A percentile compares a stretch with the other conserved stretches of the same genome.
Conservation (phyloP, 2,113 vertebrate genomes). For the Rallus limicola region DNA sequence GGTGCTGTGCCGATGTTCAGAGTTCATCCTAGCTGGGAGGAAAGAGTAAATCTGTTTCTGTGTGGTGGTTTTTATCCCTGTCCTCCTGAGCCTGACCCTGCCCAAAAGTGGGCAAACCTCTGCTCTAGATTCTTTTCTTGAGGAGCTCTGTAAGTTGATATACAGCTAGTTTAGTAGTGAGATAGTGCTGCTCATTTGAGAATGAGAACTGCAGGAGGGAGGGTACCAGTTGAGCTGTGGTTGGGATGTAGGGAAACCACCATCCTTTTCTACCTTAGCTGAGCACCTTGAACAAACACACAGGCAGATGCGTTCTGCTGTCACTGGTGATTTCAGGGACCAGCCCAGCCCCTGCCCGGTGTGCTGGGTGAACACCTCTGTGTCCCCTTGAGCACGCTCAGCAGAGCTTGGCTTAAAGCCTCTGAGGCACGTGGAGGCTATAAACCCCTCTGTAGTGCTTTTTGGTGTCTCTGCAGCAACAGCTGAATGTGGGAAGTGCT, state of each 20-base stretch:
- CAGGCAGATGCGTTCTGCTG: background rate
- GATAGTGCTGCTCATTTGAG: background rate
- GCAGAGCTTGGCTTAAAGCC: background rate
- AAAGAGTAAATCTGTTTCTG: background rate
- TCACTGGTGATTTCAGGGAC: background rate
- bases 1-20: accelerated
- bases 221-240: background rate
- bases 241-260: background rate
- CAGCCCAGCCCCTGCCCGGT: background rate
- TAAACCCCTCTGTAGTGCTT: background rate
- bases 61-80: background rate
- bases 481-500: background rate
- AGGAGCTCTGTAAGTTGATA: background rate
- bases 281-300: background rate
- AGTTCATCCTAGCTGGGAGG: background rate
- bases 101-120: background rate
- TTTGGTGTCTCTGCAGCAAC: background rate
- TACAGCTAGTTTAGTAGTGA: background rate
- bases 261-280: accelerated
- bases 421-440: background rate
- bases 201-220: background rate
- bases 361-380: background rate
- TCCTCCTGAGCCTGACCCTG: background rate
- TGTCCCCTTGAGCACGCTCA: background rate
- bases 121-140: background rate